A percentile compares a stretch with the other conserved stretches of the same genome.
phyloP scores from a whole-genome alignment of 2,113 vertebrate genomes.

The Pyrgilauda ruficollis region DNA sequence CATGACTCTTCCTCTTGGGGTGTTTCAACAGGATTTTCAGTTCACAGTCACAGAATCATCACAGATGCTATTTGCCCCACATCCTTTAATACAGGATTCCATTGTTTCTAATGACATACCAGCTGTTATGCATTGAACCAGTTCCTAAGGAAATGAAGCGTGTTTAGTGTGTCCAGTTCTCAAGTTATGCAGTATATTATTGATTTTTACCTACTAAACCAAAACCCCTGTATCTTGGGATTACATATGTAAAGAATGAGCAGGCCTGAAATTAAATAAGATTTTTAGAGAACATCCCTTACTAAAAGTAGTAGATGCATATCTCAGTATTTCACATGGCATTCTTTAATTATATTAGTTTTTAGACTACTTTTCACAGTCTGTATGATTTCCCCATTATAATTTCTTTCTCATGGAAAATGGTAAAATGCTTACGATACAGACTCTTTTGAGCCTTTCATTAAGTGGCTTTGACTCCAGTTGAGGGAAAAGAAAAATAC shows the following conservation, averaged over 20 bases:
- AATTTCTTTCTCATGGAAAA: background rate
- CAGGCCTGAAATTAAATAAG: background rate
- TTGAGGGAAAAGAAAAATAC: background rate
- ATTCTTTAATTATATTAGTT: background rate
- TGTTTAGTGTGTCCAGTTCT: background rate
- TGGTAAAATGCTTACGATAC: background rate
- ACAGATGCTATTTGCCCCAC: background rate
- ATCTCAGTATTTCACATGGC: background rate
- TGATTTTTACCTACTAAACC: background rate
- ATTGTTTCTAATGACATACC: background rate
- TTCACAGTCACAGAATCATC: background rate
- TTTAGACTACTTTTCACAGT: background rate
- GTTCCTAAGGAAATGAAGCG: background rate
- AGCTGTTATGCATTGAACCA: background rate
- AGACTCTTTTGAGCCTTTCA: background rate
- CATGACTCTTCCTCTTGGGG: background rate
- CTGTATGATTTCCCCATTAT: background rate
- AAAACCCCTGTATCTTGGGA: background rate
- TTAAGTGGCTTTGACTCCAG: background rate
- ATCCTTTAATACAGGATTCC: background rate
- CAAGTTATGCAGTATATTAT: background rate
- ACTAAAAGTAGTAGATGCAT: background rate
- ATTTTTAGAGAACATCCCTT: background rate
- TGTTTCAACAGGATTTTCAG: background rate
- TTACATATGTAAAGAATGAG: background rate